These are phyloP conservation scores for Pachyuromys duprasi DNA, from an alignment of 2,797 vertebrate genomes.

Conservation along the genomic window DNA sequence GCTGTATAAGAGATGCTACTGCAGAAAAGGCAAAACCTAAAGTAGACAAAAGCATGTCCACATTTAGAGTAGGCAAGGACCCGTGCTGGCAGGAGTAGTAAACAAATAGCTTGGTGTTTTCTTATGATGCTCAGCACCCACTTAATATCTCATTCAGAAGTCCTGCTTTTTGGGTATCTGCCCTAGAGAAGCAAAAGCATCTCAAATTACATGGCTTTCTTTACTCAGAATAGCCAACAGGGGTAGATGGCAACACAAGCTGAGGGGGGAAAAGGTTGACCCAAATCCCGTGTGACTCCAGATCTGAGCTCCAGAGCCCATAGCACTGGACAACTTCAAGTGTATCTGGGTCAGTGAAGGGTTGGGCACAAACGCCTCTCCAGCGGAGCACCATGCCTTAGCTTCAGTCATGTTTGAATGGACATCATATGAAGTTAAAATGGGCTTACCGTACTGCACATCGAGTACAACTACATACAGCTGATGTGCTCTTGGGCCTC, in stretches of 20 bases:
- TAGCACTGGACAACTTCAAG: neutral
- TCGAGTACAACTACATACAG: neutral
- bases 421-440: conserved; percentile 28
- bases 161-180: neutral
- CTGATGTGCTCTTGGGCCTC: neutral
- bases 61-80: neutral
- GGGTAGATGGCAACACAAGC: neutral
- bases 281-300: neutral
- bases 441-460: neutral
- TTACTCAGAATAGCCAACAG: neutral
- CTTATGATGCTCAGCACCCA: neutral
- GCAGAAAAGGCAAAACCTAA: neutral
- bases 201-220: conserved; percentile 15
- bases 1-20: neutral
- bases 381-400: neutral
- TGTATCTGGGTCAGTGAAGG: neutral
- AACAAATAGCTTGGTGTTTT: neutral
- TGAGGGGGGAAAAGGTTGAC: neutral
- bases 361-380: neutral
- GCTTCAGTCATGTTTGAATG: neutral
- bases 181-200: conserved; percentile 42
- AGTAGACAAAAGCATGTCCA: neutral
- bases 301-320: neutral
- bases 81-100: neutral
- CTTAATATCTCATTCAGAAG: neutral